Percentiles rank a stretch among this genome's conserved stretches.
These are phyloP conservation scores for Sipha maydis DNA, from an alignment of 2,888 invertebrate genomes.

Conservation along the genomic window DNA sequence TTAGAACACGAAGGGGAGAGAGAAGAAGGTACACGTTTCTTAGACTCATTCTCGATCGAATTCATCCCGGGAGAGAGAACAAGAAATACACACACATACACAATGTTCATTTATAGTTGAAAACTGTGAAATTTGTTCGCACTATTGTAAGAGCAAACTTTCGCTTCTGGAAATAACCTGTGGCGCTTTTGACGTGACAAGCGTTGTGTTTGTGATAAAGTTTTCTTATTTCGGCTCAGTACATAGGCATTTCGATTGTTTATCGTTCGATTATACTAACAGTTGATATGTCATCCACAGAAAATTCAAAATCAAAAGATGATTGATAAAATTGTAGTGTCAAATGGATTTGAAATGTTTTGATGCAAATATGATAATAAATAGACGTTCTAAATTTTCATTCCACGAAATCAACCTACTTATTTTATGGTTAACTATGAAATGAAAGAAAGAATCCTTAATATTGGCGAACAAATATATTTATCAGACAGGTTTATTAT, in stretches of 20 bases:
- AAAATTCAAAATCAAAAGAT: neutral
- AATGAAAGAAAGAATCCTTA: neutral
- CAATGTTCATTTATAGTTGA: slow-evolving; percentile 40
- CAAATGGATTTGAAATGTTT: neutral
- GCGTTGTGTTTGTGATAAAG: slow-evolving; percentile 29
- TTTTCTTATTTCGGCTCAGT: slow-evolving; percentile 43
- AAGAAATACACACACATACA: neutral
- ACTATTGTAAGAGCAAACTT: slow-evolving; percentile 26
- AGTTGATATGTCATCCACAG: neutral
- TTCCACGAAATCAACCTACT: neutral
- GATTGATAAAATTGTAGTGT: neutral
- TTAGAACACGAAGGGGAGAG: slow-evolving; percentile 4
- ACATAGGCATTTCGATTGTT: slow-evolving; percentile 17
- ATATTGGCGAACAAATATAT: neutral
- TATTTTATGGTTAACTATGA: neutral
- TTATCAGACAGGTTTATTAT: neutral
- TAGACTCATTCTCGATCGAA: slow-evolving; percentile 41
- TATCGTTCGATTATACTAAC: slow-evolving; percentile 41
- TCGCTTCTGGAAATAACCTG: slow-evolving; percentile 48
- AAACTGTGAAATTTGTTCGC: slow-evolving; percentile 38
- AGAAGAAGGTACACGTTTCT: slow-evolving; percentile 29
- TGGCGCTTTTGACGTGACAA: slow-evolving; percentile 50
- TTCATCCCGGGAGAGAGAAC: slow-evolving; percentile 32
- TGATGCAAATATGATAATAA: neutral
- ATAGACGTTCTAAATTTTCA: neutral